Conservation (phyloP, 2,797 vertebrate genomes). For the Karalla daura region DNA sequence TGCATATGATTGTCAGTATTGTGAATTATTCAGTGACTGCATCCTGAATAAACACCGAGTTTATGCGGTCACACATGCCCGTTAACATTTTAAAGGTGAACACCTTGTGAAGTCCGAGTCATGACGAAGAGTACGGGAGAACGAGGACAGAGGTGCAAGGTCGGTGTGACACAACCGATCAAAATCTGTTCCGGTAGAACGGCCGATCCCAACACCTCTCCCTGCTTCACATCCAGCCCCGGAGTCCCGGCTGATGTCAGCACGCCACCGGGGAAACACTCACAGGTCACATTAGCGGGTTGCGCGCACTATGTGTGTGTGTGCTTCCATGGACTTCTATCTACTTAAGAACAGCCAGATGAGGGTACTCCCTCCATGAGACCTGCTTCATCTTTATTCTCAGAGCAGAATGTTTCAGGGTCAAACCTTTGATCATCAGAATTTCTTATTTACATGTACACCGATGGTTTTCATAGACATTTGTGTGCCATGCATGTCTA, state of each 20-base stretch:
- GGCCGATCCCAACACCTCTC: conserved; percentile 40
- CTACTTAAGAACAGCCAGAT: not conserved
- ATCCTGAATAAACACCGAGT: no score
- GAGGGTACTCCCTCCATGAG: not conserved
- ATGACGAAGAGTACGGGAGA: not conserved
- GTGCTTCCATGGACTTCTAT: not conserved
- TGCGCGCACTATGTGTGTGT: not conserved
- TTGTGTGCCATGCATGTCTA: no score
- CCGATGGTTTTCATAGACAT: not conserved
- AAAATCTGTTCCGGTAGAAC: conserved; percentile 65
- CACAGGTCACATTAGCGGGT: conserved; percentile 30
- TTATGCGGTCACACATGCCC: not conserved
- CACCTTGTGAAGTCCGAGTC: not conserved
- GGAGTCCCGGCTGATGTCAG: conserved; percentile 53
- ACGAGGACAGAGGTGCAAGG: conserved; percentile 53
- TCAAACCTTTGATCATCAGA: not conserved
- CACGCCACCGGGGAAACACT: conserved; percentile 56
- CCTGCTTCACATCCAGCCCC: conserved; percentile 42
- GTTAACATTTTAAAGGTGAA: not conserved
- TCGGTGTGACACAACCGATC: conserved; percentile 65
- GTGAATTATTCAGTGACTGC: no score
- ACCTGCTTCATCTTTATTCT: not conserved
- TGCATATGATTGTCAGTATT: no score
- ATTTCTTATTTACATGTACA: no score
- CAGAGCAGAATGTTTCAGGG: not conserved